Evolutionary conservation across 2,888 invertebrate genomes (phyloP).

Genomic region (Drosophila leonis): DNA sequence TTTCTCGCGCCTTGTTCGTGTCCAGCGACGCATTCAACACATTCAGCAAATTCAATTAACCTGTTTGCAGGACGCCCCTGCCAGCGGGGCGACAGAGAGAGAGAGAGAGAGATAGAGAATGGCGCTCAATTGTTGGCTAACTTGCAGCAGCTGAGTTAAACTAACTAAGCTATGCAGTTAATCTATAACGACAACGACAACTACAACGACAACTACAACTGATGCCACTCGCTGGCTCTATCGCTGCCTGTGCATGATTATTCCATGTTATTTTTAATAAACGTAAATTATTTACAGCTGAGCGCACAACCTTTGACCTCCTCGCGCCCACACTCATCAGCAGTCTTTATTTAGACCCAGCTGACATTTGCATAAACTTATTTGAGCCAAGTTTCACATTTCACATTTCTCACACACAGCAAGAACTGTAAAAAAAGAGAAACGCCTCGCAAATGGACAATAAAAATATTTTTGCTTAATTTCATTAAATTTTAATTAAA

Average conservation of each 20-base stretch:
- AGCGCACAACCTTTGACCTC: not conserved
- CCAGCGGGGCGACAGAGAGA: slow-evolving; percentile 9
- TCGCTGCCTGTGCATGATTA: slow-evolving; percentile 33
- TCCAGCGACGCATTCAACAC: slow-evolving; percentile 29
- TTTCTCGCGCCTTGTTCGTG: not conserved
- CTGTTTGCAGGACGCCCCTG: slow-evolving; percentile 55
- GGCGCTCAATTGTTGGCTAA: slow-evolving; percentile 9
- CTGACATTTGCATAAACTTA: slow-evolving; percentile 45
- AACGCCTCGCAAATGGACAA: slow-evolving; percentile 32
- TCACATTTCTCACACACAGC: slow-evolving; percentile 7
- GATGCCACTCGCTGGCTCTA: slow-evolving; percentile 2
- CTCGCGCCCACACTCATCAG: too few relatives aligned
- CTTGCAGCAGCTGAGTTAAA: slow-evolving; percentile 19
- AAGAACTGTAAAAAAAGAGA: slow-evolving; percentile 8
- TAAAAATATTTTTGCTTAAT: slow-evolving; percentile 60
- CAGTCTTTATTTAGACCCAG: slow-evolving; percentile 18
- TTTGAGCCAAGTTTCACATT: slow-evolving; percentile 14
- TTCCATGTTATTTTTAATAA: slow-evolving; percentile 49
- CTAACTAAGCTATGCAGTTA: slow-evolving; percentile 45
- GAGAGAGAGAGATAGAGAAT: not conserved
- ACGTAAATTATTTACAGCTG: slow-evolving; percentile 47
- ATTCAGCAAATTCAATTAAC: slow-evolving; percentile 72
- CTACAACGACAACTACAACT: slow-evolving; percentile 32
- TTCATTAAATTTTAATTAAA: slow-evolving; percentile 73
- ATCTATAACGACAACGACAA: slow-evolving; percentile 42